Conservation (phyloP, 1,140 invertebrate genomes). For the Drosophila sturtevanti region DNA sequence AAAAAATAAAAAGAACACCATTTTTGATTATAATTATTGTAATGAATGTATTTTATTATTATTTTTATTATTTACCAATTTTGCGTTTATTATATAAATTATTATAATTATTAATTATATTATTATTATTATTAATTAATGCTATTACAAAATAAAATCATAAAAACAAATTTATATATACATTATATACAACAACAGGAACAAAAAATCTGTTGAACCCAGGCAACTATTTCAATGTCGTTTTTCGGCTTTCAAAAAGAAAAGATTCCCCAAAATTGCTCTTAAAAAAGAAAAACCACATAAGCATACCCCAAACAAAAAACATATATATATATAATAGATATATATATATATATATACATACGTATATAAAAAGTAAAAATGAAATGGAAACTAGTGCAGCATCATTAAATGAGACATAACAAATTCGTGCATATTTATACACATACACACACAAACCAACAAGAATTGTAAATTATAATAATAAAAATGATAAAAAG, state of each 20-base stretch:
- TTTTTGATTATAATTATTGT: constrained; percentile 56
- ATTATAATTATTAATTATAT: constrained; percentile 82
- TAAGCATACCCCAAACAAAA: constrained; percentile 45
- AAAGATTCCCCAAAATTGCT: constrained; percentile 49
- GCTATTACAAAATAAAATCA: constrained; percentile 62
- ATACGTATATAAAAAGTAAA: constrained; percentile 44
- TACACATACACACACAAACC: constrained; percentile 41
- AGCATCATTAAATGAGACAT: constrained; percentile 66
- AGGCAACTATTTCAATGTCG: constrained; percentile 50
- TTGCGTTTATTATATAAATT: constrained; percentile 81
- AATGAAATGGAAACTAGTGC: constrained; percentile 59
- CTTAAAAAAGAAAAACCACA: constrained; percentile 53
- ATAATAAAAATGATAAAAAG: constrained; percentile 45
- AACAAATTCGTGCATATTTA: constrained; percentile 57
- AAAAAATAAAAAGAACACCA: constrained; percentile 52
- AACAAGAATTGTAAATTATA: constrained; percentile 74
- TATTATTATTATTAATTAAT: constrained; percentile 79
- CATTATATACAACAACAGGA: constrained; percentile 48
- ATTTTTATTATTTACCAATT: constrained; percentile 82
- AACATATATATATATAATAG: constrained; percentile 46
- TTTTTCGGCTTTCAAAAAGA: constrained; percentile 26
- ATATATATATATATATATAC: constrained; percentile 53
- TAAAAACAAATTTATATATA: constrained; percentile 62
- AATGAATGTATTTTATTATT: constrained; percentile 77
- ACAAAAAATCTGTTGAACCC: constrained; percentile 27